Base-by-base conservation (phyloP, 2,113 vertebrate genomes). In the Oreotrochilus melanogaster region DNA sequence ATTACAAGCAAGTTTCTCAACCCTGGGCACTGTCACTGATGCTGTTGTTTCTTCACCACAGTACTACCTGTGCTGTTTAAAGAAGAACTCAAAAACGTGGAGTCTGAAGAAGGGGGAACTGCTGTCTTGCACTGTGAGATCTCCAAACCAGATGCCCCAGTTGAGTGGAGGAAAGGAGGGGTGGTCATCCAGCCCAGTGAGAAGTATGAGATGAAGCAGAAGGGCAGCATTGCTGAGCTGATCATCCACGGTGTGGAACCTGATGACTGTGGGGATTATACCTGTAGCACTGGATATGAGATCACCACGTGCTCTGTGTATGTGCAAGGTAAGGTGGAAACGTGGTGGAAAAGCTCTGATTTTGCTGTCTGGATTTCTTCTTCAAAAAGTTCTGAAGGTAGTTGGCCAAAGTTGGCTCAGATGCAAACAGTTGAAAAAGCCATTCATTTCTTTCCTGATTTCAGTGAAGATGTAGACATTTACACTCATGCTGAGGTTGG, bases 81-180 rank as follows among this genome's bases (percentile, higher is more conserved):
- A 25, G 97, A 98, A 96, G 98, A 98, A 79, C 97, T 99, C 88
- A 96, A 96, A 78, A 99, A 98, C 37, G 94, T 98, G 50, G 98
- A 98, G 28, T 78, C 98, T 14, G 84, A 98, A 75, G 98, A 99
- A 86, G 98, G 98, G 58, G 98, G 98, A 75, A 98, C 96, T 16
- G 89, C 98, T 8, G 93, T 97, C 24, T 88, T 99, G 62, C 83
- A 18, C 86, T 99, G 99, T 69, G 98, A 99, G 94, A 89, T 99
- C 83, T 99, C 98, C 87, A 98, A 97, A 83, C 96, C 98, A 0
- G 88, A 96, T 0, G 87, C 97, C 54, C 96, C 81, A 0, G 98
- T 99, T 28, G 98, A 99, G 97, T 99, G 99, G 99, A 98, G 98
- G 62, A 99, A 99, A 96, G 98, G 98, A 81, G 98, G 98, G 53